A percentile compares a stretch with the other conserved stretches of the same genome.
phyloP scores from a whole-genome alignment of 1,140 invertebrate species.

The Drusus annulatus region DNA sequence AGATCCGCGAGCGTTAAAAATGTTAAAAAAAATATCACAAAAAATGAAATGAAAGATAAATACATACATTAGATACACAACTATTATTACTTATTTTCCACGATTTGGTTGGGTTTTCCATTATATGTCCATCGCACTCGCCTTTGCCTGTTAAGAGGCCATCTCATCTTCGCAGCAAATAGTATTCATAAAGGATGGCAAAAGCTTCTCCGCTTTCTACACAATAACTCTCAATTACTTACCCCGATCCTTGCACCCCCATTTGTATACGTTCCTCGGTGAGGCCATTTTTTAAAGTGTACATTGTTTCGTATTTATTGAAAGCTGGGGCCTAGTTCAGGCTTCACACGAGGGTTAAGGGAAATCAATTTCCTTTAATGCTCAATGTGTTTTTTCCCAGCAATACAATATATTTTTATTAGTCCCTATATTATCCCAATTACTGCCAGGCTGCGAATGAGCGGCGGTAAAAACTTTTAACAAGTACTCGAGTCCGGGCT shows the following conservation, averaged over 20 bases:
- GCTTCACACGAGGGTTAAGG: slow-evolving; percentile 1
- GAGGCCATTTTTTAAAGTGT: slow-evolving; percentile 40
- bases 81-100: too few relatives aligned
- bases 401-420: slow-evolving; percentile 35
- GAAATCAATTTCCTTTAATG: slow-evolving; percentile 40
- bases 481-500: too few relatives aligned
- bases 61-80: too few relatives aligned
- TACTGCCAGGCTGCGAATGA: slow-evolving; percentile 19
- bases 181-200: too few relatives aligned
- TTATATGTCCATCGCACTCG: too few relatives aligned
- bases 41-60: too few relatives aligned
- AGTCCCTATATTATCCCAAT: slow-evolving; percentile 24
- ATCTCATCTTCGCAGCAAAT: too few relatives aligned
- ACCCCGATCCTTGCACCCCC: slow-evolving; percentile 3
- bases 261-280: slow-evolving; percentile 15
- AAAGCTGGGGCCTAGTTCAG: not conserved
- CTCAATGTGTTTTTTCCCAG: slow-evolving; percentile 23
- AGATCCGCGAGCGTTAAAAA: too few relatives aligned
- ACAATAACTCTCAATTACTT: slow-evolving; percentile 26
- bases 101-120: too few relatives aligned
- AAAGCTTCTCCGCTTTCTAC: not conserved
- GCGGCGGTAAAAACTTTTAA: not conserved
- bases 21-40: too few relatives aligned
- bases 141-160: too few relatives aligned
- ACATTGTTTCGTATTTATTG: slow-evolving; percentile 44